These are phyloP conservation scores for Mythimna lalbum DNA, from an alignment of 2,888 invertebrate species.

Conservation along the genomic window DNA sequence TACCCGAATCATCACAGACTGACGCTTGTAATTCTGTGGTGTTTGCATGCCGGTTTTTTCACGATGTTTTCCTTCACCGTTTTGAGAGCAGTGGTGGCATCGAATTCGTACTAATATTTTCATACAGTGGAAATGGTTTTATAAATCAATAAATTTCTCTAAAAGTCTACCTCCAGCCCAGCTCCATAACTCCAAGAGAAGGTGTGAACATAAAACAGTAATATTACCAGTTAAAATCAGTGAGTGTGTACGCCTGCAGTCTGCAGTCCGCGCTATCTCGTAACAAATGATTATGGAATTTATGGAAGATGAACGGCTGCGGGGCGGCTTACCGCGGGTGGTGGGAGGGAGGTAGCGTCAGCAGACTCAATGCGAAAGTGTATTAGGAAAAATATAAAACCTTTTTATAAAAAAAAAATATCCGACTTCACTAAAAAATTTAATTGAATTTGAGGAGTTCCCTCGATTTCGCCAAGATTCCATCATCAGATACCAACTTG, in stretches of 20 bases:
- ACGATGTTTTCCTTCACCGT: background rate
- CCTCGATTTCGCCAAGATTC: too few species aligned
- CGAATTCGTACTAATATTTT: too few species aligned
- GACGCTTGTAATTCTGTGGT: too few species aligned
- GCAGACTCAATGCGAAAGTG: slow-evolving; percentile 11
- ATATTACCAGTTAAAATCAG: slow-evolving; percentile 63
- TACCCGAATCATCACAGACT: too few species aligned
- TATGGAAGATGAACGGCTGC: slow-evolving; percentile 76
- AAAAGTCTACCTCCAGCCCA: background rate
- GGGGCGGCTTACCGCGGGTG: slow-evolving; percentile 65
- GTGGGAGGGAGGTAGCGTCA: slow-evolving; percentile 51
- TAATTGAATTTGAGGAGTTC: too few species aligned
- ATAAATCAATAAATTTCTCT: background rate
- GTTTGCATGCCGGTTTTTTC: too few species aligned
- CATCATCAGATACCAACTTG: too few species aligned
- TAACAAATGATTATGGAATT: slow-evolving; percentile 80
- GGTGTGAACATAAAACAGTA: slow-evolving; percentile 46
- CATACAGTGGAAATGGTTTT: too few species aligned
- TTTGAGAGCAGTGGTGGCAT: too few species aligned
- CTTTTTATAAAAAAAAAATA: too few species aligned
- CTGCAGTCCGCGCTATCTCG: slow-evolving; percentile 70
- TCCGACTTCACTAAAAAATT: too few species aligned
- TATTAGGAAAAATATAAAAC: too few species aligned
- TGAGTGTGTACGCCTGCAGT: slow-evolving; percentile 63
- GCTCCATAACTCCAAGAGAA: background rate